Evolutionary conservation across 1,140 invertebrate species (phyloP), one percentile per base, ranked within the genome.

Genomic region (Magallana gigas): DNA sequence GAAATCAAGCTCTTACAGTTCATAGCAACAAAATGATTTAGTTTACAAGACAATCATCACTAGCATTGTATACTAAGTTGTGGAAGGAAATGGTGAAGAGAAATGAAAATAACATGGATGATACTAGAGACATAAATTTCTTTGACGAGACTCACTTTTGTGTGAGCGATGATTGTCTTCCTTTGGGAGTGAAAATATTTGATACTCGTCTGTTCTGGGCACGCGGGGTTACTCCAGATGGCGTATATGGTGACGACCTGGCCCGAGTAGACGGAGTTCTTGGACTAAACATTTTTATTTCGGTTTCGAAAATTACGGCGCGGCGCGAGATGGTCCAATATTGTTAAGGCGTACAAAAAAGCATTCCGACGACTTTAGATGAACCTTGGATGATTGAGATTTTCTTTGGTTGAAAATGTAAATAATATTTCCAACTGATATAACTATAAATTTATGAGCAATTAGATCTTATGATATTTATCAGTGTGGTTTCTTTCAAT

Each of bases 221-320:
- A 11, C 68, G 68, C 12, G 68, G 68, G 23, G 23, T 76, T 29
- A 76, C 23, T 76, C 68, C 68, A 29, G 68, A 36, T 4, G 68
- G 68, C 23, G 68, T 76, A 29, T 36, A 76, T 11, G 68, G 68
- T 12, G 68, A 76, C 23, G 68, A 76, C 23, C 68, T 76, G 36
- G 68, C 9, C 23, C 68, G 68, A 8, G 18, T 76, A 29, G 68
- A 76, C 23, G 68, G 68, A 12, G 68, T 76, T 76, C 68, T 76
- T 23, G 68, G 68, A 23, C 68, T 76, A 76, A 76, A 76, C 68
- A 76, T 76, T 29, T 36, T 29, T 29, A 23, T 36, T 18, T 29
- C 23, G 18, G 7, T 76, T 76, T 76, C 68, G 23, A 76, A 76
- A 76, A 76, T 76, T 76, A 76, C 68, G 68, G 36, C 36, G 36